Evolutionary conservation across 2,888 invertebrate species (phyloP).

Genomic region (Myopa tessellatipennis): DNA sequence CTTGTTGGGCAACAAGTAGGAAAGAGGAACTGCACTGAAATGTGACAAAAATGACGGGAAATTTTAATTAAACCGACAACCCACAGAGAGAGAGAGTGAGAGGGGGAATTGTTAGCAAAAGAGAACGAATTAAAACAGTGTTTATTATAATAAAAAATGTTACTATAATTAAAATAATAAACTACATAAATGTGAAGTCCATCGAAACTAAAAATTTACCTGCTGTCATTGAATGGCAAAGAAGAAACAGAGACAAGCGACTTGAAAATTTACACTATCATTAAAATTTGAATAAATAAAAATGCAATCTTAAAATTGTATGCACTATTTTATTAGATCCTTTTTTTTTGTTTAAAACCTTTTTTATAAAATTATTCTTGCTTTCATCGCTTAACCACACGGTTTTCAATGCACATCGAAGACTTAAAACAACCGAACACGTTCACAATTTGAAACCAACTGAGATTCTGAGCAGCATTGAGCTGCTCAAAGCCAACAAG

Average conservation of each 20-base stretch:
- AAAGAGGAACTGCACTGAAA: neutral
- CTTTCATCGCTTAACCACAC: neutral
- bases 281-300: neutral
- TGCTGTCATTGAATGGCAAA: too few species aligned
- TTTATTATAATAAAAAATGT: too few species aligned
- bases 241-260: too few species aligned
- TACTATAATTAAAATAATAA: neutral
- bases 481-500: conserved; percentile 18
- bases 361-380: neutral
- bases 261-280: neutral
- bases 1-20: neutral
- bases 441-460: conserved; percentile 38
- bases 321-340: neutral
- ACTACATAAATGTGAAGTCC: neutral
- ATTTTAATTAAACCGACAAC: conserved; percentile 21
- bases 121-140: too few species aligned
- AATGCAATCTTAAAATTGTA: neutral
- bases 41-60: conserved; percentile 11
- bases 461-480: conserved; percentile 26
- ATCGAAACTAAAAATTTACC: neutral
- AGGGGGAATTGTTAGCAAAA: neutral
- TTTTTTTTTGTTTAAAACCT: neutral
- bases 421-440: conserved; percentile 32
- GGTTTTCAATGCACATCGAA: neutral
- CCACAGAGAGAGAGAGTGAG: neutral